Conservation (phyloP, 1,140 invertebrate genomes). For the Apolygus lucorum region DNA sequence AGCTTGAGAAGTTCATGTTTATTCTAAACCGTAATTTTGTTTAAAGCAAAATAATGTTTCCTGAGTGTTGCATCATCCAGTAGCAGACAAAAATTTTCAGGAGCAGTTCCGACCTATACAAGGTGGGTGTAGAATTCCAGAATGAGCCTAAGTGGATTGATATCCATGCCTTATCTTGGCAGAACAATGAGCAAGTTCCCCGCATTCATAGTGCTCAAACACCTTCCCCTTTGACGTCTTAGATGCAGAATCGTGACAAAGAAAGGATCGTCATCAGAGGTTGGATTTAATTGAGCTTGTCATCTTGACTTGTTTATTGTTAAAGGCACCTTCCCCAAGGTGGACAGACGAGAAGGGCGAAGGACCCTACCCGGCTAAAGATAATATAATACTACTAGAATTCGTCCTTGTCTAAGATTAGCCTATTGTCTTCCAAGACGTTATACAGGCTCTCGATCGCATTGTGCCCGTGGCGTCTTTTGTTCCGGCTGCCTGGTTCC, state of each 20-base stretch:
- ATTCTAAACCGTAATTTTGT: no score
- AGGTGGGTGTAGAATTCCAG: no score
- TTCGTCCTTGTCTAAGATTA: slow-evolving; percentile 12
- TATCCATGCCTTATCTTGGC: no score
- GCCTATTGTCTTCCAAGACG: slow-evolving; percentile 3
- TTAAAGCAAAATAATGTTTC: no score
- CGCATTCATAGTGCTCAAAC: no score
- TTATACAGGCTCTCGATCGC: neutral
- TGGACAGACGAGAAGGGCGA: slow-evolving; percentile 3
- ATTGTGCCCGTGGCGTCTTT: neutral
- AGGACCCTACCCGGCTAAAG: neutral
- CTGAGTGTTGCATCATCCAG: no score
- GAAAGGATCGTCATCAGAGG: neutral
- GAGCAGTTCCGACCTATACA: no score
- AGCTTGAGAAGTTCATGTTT: no score
- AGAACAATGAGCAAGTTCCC: no score
- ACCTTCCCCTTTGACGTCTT: no score
- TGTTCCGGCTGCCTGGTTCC: neutral
- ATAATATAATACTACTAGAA: slow-evolving; percentile 5
- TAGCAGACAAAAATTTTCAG: no score
- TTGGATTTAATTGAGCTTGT: slow-evolving; percentile 4
- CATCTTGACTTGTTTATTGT: slow-evolving; percentile 15
- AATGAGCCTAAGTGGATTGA: no score
- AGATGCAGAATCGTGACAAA: slow-evolving; percentile 28
- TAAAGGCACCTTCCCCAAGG: neutral